Conservation (phyloP, 2,113 vertebrate species). For the Protomyctophum bolini region DNA sequence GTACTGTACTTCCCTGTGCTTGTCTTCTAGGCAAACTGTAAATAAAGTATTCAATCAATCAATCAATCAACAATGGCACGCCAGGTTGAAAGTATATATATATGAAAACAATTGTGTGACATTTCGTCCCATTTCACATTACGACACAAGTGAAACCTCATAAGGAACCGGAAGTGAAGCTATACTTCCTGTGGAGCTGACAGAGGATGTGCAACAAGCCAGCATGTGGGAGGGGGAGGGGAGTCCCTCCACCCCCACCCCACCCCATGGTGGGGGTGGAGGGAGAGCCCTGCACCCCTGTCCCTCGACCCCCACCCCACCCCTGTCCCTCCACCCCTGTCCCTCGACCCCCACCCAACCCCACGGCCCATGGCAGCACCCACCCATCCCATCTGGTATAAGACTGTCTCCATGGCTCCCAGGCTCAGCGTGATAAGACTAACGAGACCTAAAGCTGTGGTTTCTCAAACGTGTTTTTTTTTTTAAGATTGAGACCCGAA, state of each 20-base stretch:
- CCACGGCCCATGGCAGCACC: constrained; percentile 42
- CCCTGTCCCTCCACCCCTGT: background rate
- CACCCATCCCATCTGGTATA: constrained; percentile 30
- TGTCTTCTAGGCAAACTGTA: no score
- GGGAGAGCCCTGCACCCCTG: no score
- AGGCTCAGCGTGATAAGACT: constrained; percentile 83
- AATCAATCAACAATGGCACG: no score
- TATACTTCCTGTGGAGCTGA: constrained; percentile 34
- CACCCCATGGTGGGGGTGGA: constrained; percentile 49
- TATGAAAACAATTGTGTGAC: no score
- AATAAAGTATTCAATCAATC: no score
- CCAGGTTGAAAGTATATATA: no score
- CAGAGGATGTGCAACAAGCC: constrained; percentile 44
- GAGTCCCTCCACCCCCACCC: constrained; percentile 60
- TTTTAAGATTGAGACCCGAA: no score
- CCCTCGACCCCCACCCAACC: constrained; percentile 11
- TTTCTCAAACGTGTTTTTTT: no score
- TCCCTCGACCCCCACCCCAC: no score
- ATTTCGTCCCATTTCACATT: no score
- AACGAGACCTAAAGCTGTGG: constrained; percentile 32
- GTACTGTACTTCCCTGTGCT: no score
- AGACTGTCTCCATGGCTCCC: constrained; percentile 73
- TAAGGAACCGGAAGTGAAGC: background rate
- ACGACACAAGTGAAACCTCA: background rate
- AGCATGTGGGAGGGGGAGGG: background rate